Percentiles rank a stretch among this genome's conserved stretches.
Evolutionary conservation across 1,140 invertebrate species (phyloP).

Genomic region (Drosophila sucinea): DNA sequence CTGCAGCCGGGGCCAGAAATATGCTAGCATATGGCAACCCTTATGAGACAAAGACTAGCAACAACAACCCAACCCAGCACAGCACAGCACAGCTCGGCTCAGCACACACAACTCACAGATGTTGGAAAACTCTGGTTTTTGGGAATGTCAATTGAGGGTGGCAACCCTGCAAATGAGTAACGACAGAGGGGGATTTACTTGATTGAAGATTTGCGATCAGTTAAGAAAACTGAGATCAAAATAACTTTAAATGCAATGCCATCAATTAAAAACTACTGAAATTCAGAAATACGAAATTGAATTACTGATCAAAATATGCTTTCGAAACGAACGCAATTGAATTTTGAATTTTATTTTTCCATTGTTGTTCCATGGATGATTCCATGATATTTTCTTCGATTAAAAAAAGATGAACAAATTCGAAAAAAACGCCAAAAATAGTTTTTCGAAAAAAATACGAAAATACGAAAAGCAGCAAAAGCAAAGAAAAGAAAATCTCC

Average conservation of each 20-base stretch:
- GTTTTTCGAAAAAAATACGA: slow-evolving; percentile 41
- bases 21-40: slow-evolving; percentile 78
- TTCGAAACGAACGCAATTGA: neutral
- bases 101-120: slow-evolving; percentile 34
- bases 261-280: too few relatives aligned
- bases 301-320: too few relatives aligned
- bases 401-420: slow-evolving; percentile 39
- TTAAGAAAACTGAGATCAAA: neutral
- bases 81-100: slow-evolving; percentile 1
- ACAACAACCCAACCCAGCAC: slow-evolving; percentile 44
- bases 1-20: slow-evolving; percentile 48
- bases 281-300: too few relatives aligned
- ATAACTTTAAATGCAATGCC: too few relatives aligned
- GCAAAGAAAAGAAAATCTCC: slow-evolving; percentile 34
- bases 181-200: slow-evolving; percentile 17
- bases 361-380: slow-evolving; percentile 15
- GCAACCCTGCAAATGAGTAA: slow-evolving; percentile 52
- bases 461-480: slow-evolving; percentile 21
- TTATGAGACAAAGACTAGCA: slow-evolving; percentile 48
- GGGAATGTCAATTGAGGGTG: slow-evolving; percentile 43
- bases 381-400: slow-evolving; percentile 24
- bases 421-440: slow-evolving; percentile 59
- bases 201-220: neutral
- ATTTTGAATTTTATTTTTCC: neutral
- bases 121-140: slow-evolving; percentile 38